Evolutionary conservation across 1,140 invertebrate genomes (phyloP).

Genomic region (Trichonephila inaurata): DNA sequence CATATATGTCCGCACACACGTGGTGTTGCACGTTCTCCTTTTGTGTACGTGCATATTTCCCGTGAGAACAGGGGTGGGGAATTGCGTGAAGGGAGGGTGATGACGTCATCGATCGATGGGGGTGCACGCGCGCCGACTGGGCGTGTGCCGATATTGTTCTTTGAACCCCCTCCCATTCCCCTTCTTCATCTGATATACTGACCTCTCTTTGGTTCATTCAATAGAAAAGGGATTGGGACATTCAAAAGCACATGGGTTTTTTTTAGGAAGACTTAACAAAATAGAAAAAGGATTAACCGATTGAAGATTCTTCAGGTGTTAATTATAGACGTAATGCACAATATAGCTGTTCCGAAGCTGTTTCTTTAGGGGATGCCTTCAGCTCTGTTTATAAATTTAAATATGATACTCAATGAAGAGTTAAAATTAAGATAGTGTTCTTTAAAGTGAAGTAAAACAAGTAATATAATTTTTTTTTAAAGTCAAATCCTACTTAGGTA

Average conservation of each 20-base stretch:
- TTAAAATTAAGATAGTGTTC: too few relatives aligned
- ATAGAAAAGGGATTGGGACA: neutral
- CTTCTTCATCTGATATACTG: neutral
- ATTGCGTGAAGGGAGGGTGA: conserved; percentile 26
- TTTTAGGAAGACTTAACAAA: too few relatives aligned
- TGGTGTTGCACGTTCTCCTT: neutral
- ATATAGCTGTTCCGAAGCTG: too few relatives aligned
- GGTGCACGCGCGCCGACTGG: conserved; percentile 16
- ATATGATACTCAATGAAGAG: too few relatives aligned
- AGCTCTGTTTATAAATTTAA: too few relatives aligned
- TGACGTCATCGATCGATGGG: conserved; percentile 36
- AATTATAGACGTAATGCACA: too few relatives aligned
- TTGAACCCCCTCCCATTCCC: neutral
- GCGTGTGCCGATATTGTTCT: conserved; percentile 57
- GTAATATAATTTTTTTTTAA: too few relatives aligned
- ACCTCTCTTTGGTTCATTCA: conserved; percentile 8
- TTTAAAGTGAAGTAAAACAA: too few relatives aligned
- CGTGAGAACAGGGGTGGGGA: conserved; percentile 20
- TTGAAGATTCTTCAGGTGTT: too few relatives aligned
- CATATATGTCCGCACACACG: neutral
- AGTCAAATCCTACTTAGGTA: too few relatives aligned
- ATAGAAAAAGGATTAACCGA: too few relatives aligned
- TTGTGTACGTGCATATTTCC: conserved; percentile 28
- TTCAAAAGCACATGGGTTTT: neutral
- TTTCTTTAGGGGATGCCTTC: too few relatives aligned